Conservation (phyloP, 2,888 invertebrate species). For the Phyllotreta cruciferae region DNA sequence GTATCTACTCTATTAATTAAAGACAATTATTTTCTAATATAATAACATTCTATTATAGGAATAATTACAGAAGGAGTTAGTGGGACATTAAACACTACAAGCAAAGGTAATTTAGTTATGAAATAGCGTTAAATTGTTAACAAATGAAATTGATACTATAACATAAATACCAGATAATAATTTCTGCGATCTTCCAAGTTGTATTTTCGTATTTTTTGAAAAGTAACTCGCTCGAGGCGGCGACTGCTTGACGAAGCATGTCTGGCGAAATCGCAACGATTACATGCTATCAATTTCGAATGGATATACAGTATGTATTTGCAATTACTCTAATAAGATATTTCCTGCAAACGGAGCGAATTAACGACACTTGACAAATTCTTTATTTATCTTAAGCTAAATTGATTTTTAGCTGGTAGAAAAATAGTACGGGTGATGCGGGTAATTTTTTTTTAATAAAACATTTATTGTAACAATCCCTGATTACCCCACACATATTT, state of each 20-base stretch:
- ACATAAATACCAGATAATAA: constrained; percentile 1
- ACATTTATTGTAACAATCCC: neutral
- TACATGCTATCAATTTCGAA: constrained; percentile 22
- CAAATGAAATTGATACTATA: neutral
- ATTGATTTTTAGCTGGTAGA: constrained; percentile 13
- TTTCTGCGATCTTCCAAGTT: neutral
- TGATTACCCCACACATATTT: constrained; percentile 24
- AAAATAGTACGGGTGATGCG: neutral
- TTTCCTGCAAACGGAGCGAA: constrained; percentile 18
- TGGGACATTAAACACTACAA: too few relatives aligned
- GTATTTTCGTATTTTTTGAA: neutral
- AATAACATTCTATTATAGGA: too few relatives aligned
- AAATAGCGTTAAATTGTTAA: too few relatives aligned
- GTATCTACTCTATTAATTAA: too few relatives aligned
- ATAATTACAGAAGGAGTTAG: too few relatives aligned
- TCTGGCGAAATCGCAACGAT: constrained; percentile 11
- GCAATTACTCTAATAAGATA: constrained; percentile 28
- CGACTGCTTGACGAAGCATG: constrained; percentile 14
- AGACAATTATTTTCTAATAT: too few relatives aligned
- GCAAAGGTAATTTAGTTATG: too few relatives aligned
- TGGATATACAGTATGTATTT: constrained; percentile 13
- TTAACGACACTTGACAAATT: constrained; percentile 31
- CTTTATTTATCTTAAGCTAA: constrained; percentile 21
- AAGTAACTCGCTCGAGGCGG: neutral
- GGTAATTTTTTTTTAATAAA: too few relatives aligned